Conservation (phyloP, 1,140 invertebrate species). For the Hyles euphorbiae region DNA sequence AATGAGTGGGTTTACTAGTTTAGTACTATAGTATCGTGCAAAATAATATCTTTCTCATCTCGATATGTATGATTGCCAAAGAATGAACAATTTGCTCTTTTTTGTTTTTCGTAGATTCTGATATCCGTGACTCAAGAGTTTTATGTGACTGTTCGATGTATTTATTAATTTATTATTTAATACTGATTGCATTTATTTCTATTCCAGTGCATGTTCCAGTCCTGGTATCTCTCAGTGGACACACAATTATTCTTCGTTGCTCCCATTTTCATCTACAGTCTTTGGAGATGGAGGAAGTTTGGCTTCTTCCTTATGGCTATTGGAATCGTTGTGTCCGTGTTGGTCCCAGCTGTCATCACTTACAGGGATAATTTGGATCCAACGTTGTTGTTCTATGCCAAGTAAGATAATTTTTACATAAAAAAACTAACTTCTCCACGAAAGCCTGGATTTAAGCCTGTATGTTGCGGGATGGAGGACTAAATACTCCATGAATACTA, state of each 20-base stretch:
- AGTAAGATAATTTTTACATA: slow-evolving; percentile 73
- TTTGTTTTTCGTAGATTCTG: too few species aligned
- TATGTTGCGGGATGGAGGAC: too few species aligned
- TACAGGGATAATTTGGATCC: slow-evolving; percentile 78
- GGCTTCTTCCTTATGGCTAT: slow-evolving; percentile 76
- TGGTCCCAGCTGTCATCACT: slow-evolving; percentile 80
- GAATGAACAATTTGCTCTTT: too few species aligned
- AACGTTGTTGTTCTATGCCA: slow-evolving; percentile 79
- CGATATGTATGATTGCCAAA: too few species aligned
- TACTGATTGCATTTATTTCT: slow-evolving; percentile 12
- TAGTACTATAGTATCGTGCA: too few species aligned
- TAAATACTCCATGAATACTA: too few species aligned
- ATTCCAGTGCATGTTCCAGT: slow-evolving; percentile 90
- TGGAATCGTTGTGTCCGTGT: slow-evolving; percentile 73
- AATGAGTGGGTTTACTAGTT: too few species aligned
- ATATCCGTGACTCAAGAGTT: too few species aligned
- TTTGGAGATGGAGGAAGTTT: slow-evolving; percentile 80
- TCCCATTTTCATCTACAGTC: slow-evolving; percentile 83
- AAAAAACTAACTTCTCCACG: background rate
- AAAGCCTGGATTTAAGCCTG: too few species aligned
- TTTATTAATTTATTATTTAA: background rate
- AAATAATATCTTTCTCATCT: too few species aligned
- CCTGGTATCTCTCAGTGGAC: slow-evolving; percentile 93
- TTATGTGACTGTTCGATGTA: background rate
- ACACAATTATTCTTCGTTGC: slow-evolving; percentile 89